A percentile compares a stretch with the other conserved stretches of the same genome.
Evolutionary conservation across 2,888 invertebrate genomes (phyloP).

Genomic region (Eupithecia subfuscata): DNA sequence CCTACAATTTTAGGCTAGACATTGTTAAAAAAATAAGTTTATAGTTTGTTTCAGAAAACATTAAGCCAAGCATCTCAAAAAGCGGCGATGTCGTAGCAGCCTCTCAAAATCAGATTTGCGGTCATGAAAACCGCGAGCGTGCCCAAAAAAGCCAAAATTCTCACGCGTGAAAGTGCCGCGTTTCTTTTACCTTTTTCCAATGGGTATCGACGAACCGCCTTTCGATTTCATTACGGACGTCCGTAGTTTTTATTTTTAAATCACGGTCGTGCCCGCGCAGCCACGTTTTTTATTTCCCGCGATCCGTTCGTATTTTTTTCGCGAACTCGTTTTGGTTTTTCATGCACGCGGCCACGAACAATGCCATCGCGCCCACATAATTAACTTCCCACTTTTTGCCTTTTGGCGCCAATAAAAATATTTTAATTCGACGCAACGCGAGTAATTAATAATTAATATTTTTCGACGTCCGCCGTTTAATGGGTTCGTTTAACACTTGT

Average conservation of each 20-base stretch:
- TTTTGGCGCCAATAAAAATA: constrained; percentile 82
- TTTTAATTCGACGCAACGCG: constrained; percentile 76
- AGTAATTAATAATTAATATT: constrained; percentile 84
- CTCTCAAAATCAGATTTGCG: constrained; percentile 53
- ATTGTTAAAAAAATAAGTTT: neutral
- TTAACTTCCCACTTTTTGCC: constrained; percentile 81
- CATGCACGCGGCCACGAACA: constrained; percentile 80
- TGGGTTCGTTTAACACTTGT: constrained; percentile 80
- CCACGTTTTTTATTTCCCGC: constrained; percentile 71
- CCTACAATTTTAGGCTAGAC: neutral
- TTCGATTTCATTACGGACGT: constrained; percentile 84
- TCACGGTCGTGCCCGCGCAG: constrained; percentile 76
- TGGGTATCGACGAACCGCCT: constrained; percentile 83
- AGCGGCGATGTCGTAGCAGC: constrained; percentile 43
- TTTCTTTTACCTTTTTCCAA: constrained; percentile 82
- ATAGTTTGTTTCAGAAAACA: neutral
- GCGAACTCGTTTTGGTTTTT: constrained; percentile 74
- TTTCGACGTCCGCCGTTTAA: constrained; percentile 78
- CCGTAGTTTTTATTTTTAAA: constrained; percentile 82
- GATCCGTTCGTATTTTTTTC: constrained; percentile 75
- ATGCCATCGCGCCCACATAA: constrained; percentile 80
- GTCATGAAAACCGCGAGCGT: constrained; percentile 54
- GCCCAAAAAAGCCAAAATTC: constrained; percentile 79
- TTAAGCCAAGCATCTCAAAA: neutral
- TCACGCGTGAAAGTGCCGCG: constrained; percentile 81